Evolutionary conservation across 2,113 vertebrate genomes (phyloP), one percentile per base, ranked within the genome.

Genomic region (Amphiprion percula): DNA sequence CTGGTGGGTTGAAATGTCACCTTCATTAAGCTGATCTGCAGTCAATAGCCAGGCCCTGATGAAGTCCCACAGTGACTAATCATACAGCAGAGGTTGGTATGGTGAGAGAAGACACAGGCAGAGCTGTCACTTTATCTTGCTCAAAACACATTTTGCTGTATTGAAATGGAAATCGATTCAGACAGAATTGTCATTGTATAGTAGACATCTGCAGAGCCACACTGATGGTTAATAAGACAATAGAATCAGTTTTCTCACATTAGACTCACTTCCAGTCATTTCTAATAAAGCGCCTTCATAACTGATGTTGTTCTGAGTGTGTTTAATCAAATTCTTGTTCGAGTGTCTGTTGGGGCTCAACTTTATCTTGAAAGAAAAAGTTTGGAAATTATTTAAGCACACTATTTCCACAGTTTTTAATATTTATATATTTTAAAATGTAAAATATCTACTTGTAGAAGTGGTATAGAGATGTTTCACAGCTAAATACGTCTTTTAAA

Each of bases 41-140:
- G 85, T 91, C 91, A 84, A 91, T 91, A 86, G 47, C 41, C 19
- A 4, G 68, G 14, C 74, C 69, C 55, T 76, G 88, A 73, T 80
- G 71, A 83, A 81, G 87, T 89, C 91, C 81, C 85, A 76, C 37
- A 21, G 81, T 8, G 79, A 58, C 79, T 82, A 84, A 88, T 91
- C 88, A 85, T 69, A 64, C 68, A 67, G 55, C 52, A 62, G 37
- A 84, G 83, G 72, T 66, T 60, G 12, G 44, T 26, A 16, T 0
- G 17, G 41, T n/a, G 30, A 19, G 58, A 61, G 56, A 44, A 79
- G 61, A 69, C 61, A 15, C 16, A 41, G 39, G 8, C 66, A 21
- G 30, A 53, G 17, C 26, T 81, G 70, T 62, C 75, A 67, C 15
- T 77, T 70, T 59, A 65, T 77, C 68, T 67, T 28, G 44, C 54